phyloP scores from a whole-genome alignment of 23 tunicate species.

The Styela clava region DNA sequence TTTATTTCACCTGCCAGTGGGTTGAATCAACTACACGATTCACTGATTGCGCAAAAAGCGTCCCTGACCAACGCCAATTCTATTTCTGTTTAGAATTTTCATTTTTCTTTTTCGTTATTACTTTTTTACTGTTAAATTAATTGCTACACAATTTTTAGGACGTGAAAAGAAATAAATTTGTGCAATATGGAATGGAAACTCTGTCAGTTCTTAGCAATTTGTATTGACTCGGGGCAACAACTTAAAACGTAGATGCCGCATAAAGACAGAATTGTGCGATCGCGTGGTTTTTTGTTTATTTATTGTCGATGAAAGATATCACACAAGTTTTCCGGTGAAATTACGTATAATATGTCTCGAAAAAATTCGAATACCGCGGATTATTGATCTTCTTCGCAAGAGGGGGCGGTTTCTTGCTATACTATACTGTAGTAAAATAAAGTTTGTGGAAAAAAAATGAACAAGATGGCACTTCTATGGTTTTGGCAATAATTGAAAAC shows the following conservation, averaged over 20 bases:
- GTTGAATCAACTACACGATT: neutral
- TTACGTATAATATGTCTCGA: too few species aligned
- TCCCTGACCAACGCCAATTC: neutral
- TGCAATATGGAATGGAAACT: constrained; percentile 16
- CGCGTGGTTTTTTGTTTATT: neutral
- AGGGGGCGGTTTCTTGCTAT: too few species aligned
- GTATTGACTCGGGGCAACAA: too few species aligned
- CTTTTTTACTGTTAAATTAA: constrained; percentile 20
- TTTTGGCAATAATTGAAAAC: too few species aligned
- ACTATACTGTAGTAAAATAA: too few species aligned
- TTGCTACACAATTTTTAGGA: constrained; percentile 26
- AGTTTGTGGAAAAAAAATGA: too few species aligned
- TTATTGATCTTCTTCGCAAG: too few species aligned
- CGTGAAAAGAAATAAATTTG: constrained; percentile 23
- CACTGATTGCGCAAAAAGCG: neutral
- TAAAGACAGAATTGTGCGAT: neutral
- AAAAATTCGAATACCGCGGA: too few species aligned
- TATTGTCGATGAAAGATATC: neutral
- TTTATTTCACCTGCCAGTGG: neutral
- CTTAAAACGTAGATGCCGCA: too few species aligned
- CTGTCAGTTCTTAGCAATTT: too few species aligned
- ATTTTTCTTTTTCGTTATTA: constrained; percentile 8
- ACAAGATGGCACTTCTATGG: too few species aligned
- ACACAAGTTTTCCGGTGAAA: too few species aligned
- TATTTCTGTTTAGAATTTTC: neutral